These are phyloP conservation scores for Oreonectes daqikongensis DNA, from an alignment of 2,797 vertebrate species.

Conservation along the genomic window DNA sequence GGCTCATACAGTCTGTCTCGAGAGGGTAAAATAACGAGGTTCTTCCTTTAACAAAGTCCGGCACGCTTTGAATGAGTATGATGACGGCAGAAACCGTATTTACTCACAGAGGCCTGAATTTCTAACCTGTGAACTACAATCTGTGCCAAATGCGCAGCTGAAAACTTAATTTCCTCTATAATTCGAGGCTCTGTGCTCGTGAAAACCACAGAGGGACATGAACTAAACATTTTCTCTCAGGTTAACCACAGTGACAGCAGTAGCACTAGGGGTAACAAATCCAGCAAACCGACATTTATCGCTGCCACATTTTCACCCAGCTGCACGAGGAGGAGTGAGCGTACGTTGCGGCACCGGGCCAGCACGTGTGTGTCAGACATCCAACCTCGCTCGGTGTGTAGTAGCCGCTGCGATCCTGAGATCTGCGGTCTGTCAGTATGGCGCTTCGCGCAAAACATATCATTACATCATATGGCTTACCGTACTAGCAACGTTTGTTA, in stretches of 20 bases:
- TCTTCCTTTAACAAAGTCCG: not conserved
- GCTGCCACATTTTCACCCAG: conserved; percentile 41
- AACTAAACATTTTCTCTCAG: conserved; percentile 16
- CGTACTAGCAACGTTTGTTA: not conserved
- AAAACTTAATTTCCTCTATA: conserved; percentile 14
- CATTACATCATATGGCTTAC: conserved; percentile 3
- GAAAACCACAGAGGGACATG: conserved; percentile 18
- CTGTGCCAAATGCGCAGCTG: conserved; percentile 5
- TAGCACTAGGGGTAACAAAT: conserved; percentile 12
- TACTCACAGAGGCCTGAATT: not conserved
- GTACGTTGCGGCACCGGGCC: conserved; percentile 48
- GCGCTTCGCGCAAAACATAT: not conserved
- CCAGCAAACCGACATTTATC: conserved; percentile 33
- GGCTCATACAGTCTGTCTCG: conserved; percentile 9
- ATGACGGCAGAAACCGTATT: not conserved
- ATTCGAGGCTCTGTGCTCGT: not conserved
- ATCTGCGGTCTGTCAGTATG: conserved; percentile 5
- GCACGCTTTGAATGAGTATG: not conserved
- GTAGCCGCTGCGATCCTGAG: conserved; percentile 42
- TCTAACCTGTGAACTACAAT: not conserved
- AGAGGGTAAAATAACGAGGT: not conserved
- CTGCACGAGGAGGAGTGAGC: conserved; percentile 15
- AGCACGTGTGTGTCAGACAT: conserved; percentile 63
- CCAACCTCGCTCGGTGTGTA: conserved; percentile 60
- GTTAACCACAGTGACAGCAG: conserved; percentile 20